phyloP scores from a whole-genome alignment of 2,797 vertebrate genomes.

The Chiloscyllium punctatum region DNA sequence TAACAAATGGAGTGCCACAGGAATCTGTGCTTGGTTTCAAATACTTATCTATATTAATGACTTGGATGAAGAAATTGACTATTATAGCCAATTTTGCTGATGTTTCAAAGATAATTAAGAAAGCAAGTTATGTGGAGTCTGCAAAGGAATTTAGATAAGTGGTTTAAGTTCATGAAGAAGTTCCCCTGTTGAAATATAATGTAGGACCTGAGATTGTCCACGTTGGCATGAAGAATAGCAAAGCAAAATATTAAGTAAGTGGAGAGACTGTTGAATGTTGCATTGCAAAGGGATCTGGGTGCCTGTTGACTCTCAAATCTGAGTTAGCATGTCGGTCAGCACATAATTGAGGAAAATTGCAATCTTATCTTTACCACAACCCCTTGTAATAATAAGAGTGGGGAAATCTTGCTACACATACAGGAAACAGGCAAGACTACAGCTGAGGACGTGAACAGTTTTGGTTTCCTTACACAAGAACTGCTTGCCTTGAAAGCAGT shows the following conservation, averaged over 20 bases:
- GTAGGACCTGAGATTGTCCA: background rate
- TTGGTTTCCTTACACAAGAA: no score
- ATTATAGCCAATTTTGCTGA: background rate
- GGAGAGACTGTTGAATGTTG: no score
- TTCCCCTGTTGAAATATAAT: background rate
- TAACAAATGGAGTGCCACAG: background rate
- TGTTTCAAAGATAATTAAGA: background rate
- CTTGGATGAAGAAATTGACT: background rate
- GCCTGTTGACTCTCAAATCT: no score
- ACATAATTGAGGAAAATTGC: no score
- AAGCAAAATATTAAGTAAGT: background rate
- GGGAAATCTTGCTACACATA: no score
- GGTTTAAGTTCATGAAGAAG: background rate
- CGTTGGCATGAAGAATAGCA: background rate
- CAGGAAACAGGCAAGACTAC: no score
- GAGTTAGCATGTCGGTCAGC: no score
- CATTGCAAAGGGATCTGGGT: no score
- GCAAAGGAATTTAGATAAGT: background rate
- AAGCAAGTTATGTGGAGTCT: background rate
- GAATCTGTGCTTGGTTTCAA: background rate
- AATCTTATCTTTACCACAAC: no score
- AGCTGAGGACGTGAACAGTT: no score
- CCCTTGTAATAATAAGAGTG: no score
- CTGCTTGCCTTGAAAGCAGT: no score
- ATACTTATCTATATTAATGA: background rate